These are phyloP conservation scores for Perca flavescens DNA, from an alignment of 2,113 vertebrate species.

Conservation along the genomic window DNA sequence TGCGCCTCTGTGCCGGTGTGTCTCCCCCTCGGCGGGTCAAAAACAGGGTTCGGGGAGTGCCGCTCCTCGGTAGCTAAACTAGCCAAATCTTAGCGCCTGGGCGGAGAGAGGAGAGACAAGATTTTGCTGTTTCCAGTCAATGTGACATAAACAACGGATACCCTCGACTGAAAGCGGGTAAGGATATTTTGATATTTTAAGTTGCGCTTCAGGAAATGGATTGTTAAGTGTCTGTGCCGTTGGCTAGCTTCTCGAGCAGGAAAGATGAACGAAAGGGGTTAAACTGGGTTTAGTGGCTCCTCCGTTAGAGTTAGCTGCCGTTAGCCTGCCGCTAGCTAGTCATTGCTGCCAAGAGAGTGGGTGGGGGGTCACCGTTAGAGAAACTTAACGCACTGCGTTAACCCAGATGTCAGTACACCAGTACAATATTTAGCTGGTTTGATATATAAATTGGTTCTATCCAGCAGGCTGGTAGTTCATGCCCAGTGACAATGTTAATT, in stretches of 20 bases:
- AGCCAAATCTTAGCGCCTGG: slow-evolving; percentile 77
- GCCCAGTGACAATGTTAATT: slow-evolving; percentile 20
- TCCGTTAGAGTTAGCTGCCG: slow-evolving; percentile 61
- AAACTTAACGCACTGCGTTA: slow-evolving; percentile 20
- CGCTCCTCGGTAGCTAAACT: slow-evolving; percentile 82
- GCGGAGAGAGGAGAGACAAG: slow-evolving; percentile 74
- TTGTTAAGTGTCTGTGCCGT: slow-evolving; percentile 40
- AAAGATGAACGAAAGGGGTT: slow-evolving; percentile 58
- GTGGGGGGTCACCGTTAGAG: slow-evolving; percentile 49
- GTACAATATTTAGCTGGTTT: background rate
- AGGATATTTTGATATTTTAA: slow-evolving; percentile 46
- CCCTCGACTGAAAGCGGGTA: slow-evolving; percentile 84
- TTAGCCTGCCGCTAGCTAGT: slow-evolving; percentile 64
- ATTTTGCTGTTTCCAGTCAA: slow-evolving; percentile 82
- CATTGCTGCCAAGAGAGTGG: slow-evolving; percentile 54
- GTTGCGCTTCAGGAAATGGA: slow-evolving; percentile 53
- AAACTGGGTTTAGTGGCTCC: slow-evolving; percentile 61
- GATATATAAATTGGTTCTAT: background rate
- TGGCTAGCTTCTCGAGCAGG: slow-evolving; percentile 42
- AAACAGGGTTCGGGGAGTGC: slow-evolving; percentile 87
- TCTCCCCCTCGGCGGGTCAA: slow-evolving; percentile 80
- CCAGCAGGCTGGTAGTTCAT: background rate
- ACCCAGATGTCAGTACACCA: background rate
- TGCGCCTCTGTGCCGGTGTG: slow-evolving; percentile 81
- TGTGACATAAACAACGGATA: slow-evolving; percentile 84